Base-by-base conservation (phyloP, 2,888 invertebrate genomes). In the Hylaea fasciaria region DNA sequence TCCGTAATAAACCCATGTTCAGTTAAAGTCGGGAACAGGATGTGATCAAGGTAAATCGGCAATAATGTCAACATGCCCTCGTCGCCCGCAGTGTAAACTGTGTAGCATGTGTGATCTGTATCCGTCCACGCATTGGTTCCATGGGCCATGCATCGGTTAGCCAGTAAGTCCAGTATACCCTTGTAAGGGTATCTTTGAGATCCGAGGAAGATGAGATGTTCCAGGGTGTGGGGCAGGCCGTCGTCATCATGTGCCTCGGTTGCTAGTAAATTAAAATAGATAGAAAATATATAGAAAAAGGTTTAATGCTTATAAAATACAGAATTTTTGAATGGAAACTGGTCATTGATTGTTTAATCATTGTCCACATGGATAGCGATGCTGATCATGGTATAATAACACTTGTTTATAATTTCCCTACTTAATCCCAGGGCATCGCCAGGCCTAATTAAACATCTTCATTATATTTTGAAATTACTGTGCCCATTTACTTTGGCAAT, bases 41-140 rank as follows among this genome's bases (percentile, higher is more conserved):
- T 95, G 80, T 98, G 98, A 80, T 98, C 98, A 59, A 98, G 85
- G 82, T 97, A 98, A 72, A 98, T 95, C 0, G 98, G 98, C 82
- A 98, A 90, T n/a, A 98, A 87, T 2, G 96, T 95, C 45, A 98
- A 89, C 91, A 98, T 98, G 14, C 98, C 98, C 76, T 96, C 96
- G 73, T 95, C 95, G 16, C 91, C 92, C 2, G 97, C 97, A 32
- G 97, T 98, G 64, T 95, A 95, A 89, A 98, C 95, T 0, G 97
- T 97, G 82, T 98, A 98, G 74, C 96, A 96, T 0, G 98, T 98
- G 80, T 97, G 97, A 84, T 98, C 98, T 0, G 93, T 94, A 77
- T 94, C 94, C 0, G 98, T 98, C 95, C 96, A 96, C 0, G 98
- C 98, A 90, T 98, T 98, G 2, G 98, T 98, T 0, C 98, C 98